Evolutionary conservation across 2,113 vertebrate species (phyloP).

Genomic region (Riparia riparia): DNA sequence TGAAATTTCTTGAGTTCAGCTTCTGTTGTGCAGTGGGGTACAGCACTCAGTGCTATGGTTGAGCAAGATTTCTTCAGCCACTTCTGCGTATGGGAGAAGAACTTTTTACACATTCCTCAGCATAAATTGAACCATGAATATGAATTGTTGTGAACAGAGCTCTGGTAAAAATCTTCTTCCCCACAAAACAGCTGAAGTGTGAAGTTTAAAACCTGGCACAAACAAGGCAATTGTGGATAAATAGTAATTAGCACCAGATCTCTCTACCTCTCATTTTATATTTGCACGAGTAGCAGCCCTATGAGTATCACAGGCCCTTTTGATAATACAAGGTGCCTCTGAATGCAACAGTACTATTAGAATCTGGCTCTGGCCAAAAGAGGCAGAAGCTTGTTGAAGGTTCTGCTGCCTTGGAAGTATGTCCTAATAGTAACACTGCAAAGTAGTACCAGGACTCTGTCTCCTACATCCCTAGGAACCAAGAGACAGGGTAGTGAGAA

Average conservation of each 20-base stretch:
- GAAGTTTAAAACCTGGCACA: neutral
- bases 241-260: neutral
- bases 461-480: conserved; percentile 32
- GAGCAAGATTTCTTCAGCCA: conserved; percentile 4
- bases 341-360: neutral
- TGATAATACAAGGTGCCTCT: neutral
- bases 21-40: neutral
- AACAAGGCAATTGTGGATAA: neutral
- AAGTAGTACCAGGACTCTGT: neutral
- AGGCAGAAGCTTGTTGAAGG: neutral
- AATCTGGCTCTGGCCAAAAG: neutral
- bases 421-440: neutral
- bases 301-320: neutral
- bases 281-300: fast-evolving
- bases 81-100: neutral
- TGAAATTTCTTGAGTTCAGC: neutral
- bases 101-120: neutral
- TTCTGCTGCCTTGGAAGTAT: neutral
- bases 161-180: neutral
- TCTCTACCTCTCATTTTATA: neutral
- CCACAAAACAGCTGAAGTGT: neutral
- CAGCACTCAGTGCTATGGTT: neutral
- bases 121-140: neutral
- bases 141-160: neutral
- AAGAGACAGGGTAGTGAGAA: conserved; percentile 16